A percentile compares a stretch with the other conserved stretches of the same genome.
These are phyloP conservation scores for Macrosiphum euphorbiae DNA, from an alignment of 2,888 invertebrate genomes.

Conservation along the genomic window DNA sequence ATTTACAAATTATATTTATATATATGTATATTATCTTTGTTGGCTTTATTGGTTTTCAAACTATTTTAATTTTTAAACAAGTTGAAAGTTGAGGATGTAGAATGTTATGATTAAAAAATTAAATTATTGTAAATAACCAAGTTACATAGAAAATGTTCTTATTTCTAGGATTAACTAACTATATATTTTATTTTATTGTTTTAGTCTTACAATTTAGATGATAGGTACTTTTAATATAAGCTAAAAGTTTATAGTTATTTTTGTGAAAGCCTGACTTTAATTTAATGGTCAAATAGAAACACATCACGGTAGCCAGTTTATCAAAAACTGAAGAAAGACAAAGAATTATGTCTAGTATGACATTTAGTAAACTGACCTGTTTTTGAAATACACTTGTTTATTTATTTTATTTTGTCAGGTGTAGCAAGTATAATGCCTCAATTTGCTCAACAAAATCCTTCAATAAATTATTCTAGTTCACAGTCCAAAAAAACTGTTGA, in stretches of 20 bases:
- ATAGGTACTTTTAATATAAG: slow-evolving; percentile 67
- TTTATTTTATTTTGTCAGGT: slow-evolving; percentile 8
- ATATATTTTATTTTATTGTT: not conserved
- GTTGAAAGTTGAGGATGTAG: too few species aligned
- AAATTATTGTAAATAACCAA: too few species aligned
- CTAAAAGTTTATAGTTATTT: not conserved
- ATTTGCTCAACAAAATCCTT: slow-evolving; percentile 38
- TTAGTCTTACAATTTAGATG: slow-evolving; percentile 25
- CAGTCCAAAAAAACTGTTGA: slow-evolving; percentile 9
- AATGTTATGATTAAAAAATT: too few species aligned
- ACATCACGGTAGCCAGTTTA: slow-evolving; percentile 34
- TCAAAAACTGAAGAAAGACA: slow-evolving; percentile 40
- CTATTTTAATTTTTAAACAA: too few species aligned
- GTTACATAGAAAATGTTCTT: too few species aligned
- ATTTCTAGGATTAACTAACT: too few species aligned
- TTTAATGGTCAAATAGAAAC: slow-evolving; percentile 42
- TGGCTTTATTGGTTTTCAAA: too few species aligned
- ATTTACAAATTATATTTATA: too few species aligned
- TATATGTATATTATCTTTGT: too few species aligned
- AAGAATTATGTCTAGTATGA: slow-evolving; percentile 55
- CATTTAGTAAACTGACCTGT: not conserved
- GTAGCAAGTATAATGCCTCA: slow-evolving; percentile 32
- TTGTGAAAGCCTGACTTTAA: not conserved
- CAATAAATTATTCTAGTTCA: not conserved
- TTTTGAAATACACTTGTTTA: not conserved